phyloP scores from a whole-genome alignment of 2,797 vertebrate genomes.

The Setipinna tenuifilis region DNA sequence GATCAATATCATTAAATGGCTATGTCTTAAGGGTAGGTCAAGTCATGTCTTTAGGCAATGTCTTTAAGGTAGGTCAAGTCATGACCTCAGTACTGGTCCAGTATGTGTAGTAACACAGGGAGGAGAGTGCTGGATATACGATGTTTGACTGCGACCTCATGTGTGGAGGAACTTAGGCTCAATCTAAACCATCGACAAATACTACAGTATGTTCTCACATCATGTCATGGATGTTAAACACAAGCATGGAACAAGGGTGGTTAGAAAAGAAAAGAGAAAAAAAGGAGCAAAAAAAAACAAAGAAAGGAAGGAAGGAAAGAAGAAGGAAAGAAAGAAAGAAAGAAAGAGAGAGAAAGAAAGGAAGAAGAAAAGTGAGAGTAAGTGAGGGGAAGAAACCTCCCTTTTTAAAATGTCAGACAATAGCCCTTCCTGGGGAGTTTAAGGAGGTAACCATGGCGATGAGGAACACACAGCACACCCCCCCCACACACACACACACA shows the following conservation, averaged over 20 bases:
- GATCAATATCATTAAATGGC: no score
- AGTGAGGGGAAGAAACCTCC: not conserved
- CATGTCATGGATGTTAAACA: not conserved
- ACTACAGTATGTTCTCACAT: not conserved
- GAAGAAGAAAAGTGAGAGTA: not conserved
- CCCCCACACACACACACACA: no score
- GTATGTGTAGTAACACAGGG: not conserved
- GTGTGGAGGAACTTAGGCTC: not conserved
- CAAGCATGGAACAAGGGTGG: not conserved
- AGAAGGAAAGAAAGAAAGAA: not conserved
- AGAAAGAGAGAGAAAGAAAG: not conserved
- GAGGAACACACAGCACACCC: constrained; percentile 42
- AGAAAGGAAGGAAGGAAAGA: not conserved
- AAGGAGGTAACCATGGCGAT: constrained; percentile 37
- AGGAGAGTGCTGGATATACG: not conserved
- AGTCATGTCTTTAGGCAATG: no score
- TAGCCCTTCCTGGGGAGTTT: constrained; percentile 38
- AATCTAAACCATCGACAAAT: not conserved
- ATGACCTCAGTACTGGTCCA: not conserved
- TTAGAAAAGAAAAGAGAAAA: not conserved
- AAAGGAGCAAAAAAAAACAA: not conserved
- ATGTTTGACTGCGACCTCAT: not conserved
- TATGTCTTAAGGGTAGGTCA: no score
- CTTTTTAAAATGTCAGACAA: not conserved
- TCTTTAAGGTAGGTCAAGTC: no score